Base-by-base conservation (phyloP, 2,888 invertebrate species). In the Melanophora roralis region DNA sequence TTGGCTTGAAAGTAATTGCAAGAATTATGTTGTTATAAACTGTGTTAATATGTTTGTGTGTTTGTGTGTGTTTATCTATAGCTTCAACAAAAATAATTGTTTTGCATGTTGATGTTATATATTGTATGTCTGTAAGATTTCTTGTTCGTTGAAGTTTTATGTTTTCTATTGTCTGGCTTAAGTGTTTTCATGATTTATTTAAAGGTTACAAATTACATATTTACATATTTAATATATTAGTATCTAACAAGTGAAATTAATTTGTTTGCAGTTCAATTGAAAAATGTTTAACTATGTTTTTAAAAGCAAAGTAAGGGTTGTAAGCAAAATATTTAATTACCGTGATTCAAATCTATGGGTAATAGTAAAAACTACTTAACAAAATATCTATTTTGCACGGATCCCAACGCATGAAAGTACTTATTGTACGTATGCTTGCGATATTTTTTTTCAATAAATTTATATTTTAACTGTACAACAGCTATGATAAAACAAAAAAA, bases 101-200 rank as follows among this genome's bases (percentile, higher is more conserved):
- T 76, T 69, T 69, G 47, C 60, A 65, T 69, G 27, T 68, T 78
- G 27, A 27, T 27, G 34, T 73, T 68, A 40, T 45, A 23, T 12
- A 53, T 4, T 16, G 45, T 55, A 8, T 45, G 14, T 60, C 59
- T 19, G n/a, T 59, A 40, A 45, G 62, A 47, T 38, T 47, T 36
- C 16, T 36, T 55, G 27, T 12, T 57, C 59, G 34, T 49, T 65
- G 34, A 55, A 43, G 34, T 51, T 60, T 36, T 75, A 16, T 53
- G n/a, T 40, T 55, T 36, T 60, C 36, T 47, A 62, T 76, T n/a
- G 40, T 49, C 53, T 53, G 71, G 12, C 53, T 55, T 43, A 74
- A 74, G 65, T 74, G 74, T 74, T 79, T 51, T 59, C 45, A 67
- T 71, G 71, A 79, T 75, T 75, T 79, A 75, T 71, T 55, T 40